Percentiles rank a stretch among this genome's conserved stretches.
Conservation (phyloP, 1,140 invertebrate species). For the Nasonia longicornis region DNA sequence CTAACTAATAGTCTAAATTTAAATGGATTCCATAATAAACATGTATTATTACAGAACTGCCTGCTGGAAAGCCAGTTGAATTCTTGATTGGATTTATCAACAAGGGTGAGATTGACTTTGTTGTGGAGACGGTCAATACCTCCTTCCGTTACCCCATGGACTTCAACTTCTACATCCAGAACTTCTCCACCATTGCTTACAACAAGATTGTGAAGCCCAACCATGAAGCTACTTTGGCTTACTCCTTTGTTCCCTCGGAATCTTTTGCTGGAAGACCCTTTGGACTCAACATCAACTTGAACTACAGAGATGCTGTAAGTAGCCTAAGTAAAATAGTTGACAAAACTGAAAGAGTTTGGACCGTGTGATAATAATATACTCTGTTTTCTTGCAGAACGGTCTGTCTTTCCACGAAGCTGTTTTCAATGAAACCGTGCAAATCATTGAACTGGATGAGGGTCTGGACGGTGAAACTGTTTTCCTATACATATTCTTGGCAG, state of each 20-base stretch:
- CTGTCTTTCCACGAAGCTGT: constrained; percentile 87
- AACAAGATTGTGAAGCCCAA: constrained; percentile 89
- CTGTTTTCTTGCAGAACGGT: constrained; percentile 72
- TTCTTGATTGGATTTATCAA: constrained; percentile 97
- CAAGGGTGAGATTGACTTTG: constrained; percentile 90
- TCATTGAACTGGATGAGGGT: constrained; percentile 96
- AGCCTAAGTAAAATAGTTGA: constrained; percentile 13
- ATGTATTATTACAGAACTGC: constrained; percentile 74
- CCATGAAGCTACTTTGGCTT: constrained; percentile 94
- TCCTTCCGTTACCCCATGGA: constrained; percentile 99
- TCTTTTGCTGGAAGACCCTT: constrained; percentile 95
- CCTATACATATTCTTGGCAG: constrained; percentile 93
- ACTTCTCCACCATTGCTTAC: constrained; percentile 94
- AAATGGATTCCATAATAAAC: not conserved
- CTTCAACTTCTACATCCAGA: constrained; percentile 98
- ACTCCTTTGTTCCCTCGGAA: constrained; percentile 95
- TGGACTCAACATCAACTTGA: constrained; percentile 92
- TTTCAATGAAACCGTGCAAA: constrained; percentile 98
- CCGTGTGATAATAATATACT: not conserved
- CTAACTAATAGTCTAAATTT: not conserved
- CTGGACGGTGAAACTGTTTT: constrained; percentile 99
- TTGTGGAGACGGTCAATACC: constrained; percentile 93
- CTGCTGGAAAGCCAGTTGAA: constrained; percentile 92
- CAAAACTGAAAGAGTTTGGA: not conserved
- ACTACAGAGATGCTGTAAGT: constrained; percentile 88